phyloP scores from a whole-genome alignment of 2,797 vertebrate species.

The Peromyscus nudipes region DNA sequence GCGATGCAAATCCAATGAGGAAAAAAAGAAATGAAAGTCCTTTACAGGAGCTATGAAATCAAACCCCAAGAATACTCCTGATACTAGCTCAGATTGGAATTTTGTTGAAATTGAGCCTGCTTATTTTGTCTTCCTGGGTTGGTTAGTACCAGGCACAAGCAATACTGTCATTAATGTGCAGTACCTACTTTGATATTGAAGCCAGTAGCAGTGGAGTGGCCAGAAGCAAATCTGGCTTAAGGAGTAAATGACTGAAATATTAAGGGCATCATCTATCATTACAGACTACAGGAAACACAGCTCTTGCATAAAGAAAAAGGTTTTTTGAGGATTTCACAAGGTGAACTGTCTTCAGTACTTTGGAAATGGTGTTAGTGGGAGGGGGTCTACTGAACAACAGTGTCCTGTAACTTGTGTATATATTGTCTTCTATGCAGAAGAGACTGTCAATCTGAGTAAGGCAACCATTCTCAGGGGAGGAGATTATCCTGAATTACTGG shows the following conservation, averaged over 20 bases:
- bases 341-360: not conserved
- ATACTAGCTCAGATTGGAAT: slow-evolving; percentile 70
- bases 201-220: slow-evolving; percentile 44
- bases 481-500: not conserved
- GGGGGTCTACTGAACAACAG: not conserved
- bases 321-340: not conserved
- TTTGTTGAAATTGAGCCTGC: slow-evolving; percentile 56
- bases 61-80: not conserved
- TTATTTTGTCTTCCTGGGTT: slow-evolving; percentile 77
- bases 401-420: not conserved
- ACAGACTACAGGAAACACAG: not conserved
- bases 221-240: slow-evolving; percentile 23
- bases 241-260: slow-evolving; percentile 25
- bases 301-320: not conserved
- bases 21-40: not conserved
- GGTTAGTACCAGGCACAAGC: slow-evolving; percentile 32
- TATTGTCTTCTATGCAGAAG: not conserved
- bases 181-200: slow-evolving; percentile 47
- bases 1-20: not conserved
- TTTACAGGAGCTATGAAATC: not conserved
- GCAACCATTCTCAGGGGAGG: not conserved
- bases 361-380: not conserved
- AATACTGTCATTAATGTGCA: not conserved
- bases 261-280: not conserved
- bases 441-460: not conserved